phyloP scores from a whole-genome alignment of 2,113 vertebrate genomes.

The Pipa parva region DNA sequence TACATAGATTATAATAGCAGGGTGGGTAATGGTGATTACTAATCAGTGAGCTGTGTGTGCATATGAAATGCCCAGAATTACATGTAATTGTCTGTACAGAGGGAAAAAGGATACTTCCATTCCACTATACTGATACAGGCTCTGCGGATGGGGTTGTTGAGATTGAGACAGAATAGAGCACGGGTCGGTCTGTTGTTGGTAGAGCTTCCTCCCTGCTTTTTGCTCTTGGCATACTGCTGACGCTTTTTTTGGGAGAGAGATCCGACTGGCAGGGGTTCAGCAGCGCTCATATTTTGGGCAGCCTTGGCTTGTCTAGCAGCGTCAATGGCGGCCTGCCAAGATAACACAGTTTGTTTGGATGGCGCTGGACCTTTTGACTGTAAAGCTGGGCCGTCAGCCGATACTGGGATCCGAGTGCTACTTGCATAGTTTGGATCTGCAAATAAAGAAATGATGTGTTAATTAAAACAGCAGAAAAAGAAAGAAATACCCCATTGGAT shows the following conservation, averaged over 20 bases:
- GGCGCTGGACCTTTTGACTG: constrained; percentile 76
- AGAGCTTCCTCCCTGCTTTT: constrained; percentile 93
- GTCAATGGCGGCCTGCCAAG: constrained; percentile 94
- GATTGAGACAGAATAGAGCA: constrained; percentile 95
- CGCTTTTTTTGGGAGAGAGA: constrained; percentile 97
- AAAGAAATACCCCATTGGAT: no score
- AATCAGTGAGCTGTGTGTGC: no score
- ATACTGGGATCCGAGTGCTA: constrained; percentile 80
- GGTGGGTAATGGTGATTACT: no score
- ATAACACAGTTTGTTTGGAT: constrained; percentile 78
- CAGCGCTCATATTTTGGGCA: constrained; percentile 89
- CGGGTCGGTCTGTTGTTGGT: constrained; percentile 89
- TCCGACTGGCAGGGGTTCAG: constrained; percentile 82
- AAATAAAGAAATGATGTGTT: constrained; percentile 40
- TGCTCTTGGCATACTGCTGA: constrained; percentile 98
- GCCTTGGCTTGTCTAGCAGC: constrained; percentile 94
- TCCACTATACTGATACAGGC: constrained; percentile 99
- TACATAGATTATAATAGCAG: no score
- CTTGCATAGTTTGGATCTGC: constrained; percentile 97
- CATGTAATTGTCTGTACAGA: no score
- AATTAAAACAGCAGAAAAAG: no score
- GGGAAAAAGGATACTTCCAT: constrained; percentile 97
- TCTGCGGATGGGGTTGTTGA: constrained; percentile 97
- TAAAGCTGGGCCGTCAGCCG: constrained; percentile 88
- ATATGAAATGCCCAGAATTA: no score